Evolutionary conservation across 1,140 invertebrate species (phyloP).

Genomic region (Planococcus citri): DNA sequence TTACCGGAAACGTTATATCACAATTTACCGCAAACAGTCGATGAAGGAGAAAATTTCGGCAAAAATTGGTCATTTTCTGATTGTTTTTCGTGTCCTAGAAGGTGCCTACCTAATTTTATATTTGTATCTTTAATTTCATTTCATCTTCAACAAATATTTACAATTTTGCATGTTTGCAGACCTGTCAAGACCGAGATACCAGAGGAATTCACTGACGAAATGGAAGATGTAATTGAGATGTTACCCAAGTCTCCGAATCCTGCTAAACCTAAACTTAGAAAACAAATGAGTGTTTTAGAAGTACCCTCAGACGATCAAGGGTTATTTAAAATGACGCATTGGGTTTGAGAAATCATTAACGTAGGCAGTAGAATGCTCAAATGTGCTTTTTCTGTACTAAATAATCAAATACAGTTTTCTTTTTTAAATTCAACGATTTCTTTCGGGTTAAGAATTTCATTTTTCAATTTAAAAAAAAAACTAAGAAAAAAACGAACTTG

Average conservation of each 20-base stretch:
- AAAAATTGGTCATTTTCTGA: slow-evolving; percentile 63
- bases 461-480: too few relatives aligned
- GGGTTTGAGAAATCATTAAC: neutral
- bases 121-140: too few relatives aligned
- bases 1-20: slow-evolving; percentile 70
- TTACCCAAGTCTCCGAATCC: slow-evolving; percentile 4
- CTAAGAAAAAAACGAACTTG: too few relatives aligned
- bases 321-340: neutral
- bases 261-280: neutral
- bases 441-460: too few relatives aligned
- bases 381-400: neutral
- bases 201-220: slow-evolving; percentile 35
- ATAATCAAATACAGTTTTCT: too few relatives aligned
- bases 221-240: slow-evolving; percentile 24
- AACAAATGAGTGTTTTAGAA: slow-evolving; percentile 1
- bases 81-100: slow-evolving; percentile 51
- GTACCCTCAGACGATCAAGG: neutral
- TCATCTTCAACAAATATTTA: too few relatives aligned
- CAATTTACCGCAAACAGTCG: slow-evolving; percentile 63
- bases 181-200: slow-evolving; percentile 31
- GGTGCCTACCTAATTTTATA: slow-evolving; percentile 34
- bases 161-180: slow-evolving; percentile 23
- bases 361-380: neutral
- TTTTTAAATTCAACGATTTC: too few relatives aligned
- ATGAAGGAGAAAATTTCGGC: slow-evolving; percentile 78